Percentiles rank a stretch among this genome's conserved stretches.
Evolutionary conservation across 2,888 invertebrate genomes (phyloP).

Genomic region (Cataglyphis rosenhaueri): DNA sequence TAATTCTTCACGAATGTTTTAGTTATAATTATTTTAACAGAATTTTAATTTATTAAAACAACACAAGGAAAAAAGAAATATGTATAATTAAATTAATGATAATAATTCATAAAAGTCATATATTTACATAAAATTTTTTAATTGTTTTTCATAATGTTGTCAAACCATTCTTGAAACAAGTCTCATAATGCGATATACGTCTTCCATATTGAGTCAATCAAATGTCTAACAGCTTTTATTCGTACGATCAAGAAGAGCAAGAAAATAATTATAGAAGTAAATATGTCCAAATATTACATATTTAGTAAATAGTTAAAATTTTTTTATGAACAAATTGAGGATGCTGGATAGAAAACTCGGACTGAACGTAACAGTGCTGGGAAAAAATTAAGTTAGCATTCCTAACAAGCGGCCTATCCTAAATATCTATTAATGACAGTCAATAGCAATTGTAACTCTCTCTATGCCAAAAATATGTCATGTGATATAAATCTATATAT

Average conservation of each 20-base stretch:
- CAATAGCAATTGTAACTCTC: constrained; percentile 58
- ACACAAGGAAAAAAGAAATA: constrained; percentile 2
- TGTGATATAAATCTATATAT: constrained; percentile 64
- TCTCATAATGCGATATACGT: not conserved
- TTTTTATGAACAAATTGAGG: constrained; percentile 39
- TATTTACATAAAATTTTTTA: not conserved
- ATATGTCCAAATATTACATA: constrained; percentile 20
- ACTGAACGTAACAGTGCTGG: constrained; percentile 77
- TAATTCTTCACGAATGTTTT: not conserved
- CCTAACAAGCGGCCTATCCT: constrained; percentile 80
- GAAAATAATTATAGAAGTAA: constrained; percentile 33
- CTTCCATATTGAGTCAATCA: not conserved
- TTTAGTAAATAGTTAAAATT: constrained; percentile 26
- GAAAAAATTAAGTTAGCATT: constrained; percentile 81
- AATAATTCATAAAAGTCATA: constrained; percentile 21
- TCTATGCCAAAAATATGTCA: constrained; percentile 56
- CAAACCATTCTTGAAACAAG: not conserved
- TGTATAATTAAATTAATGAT: constrained; percentile 19
- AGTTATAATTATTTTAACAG: not conserved
- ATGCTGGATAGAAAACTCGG: constrained; percentile 69
- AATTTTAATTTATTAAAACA: constrained; percentile 21
- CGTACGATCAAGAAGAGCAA: constrained; percentile 29
- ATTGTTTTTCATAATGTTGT: not conserved
- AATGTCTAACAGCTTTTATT: constrained; percentile 34
- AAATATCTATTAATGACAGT: constrained; percentile 67